Evolutionary conservation across 2,113 vertebrate genomes (phyloP).

Genomic region (Anhinga rufa): DNA sequence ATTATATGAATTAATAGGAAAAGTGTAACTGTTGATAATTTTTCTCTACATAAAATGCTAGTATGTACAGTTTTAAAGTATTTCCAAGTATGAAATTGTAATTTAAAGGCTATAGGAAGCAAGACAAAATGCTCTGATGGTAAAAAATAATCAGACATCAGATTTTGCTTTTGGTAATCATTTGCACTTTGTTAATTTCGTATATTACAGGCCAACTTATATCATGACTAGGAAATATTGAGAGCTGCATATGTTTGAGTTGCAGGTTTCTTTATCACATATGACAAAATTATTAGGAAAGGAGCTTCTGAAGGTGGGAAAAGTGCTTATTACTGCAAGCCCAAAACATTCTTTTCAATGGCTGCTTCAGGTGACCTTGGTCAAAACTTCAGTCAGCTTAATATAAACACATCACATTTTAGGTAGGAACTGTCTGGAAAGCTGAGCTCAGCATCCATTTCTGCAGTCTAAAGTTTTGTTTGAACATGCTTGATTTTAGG

Average conservation of each 20-base stretch:
- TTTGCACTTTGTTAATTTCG: conserved; percentile 37
- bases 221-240: not conserved
- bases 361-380: not conserved
- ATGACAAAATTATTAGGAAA: not conserved
- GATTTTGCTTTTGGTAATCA: conserved; percentile 14
- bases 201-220: not conserved
- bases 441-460: not conserved
- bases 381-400: not conserved
- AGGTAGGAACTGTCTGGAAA: not conserved
- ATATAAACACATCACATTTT: not conserved
- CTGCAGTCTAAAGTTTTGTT: not conserved
- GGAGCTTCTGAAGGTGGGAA: not conserved
- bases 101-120: not conserved
- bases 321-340: not conserved
- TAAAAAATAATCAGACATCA: not conserved
- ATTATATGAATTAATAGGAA: not conserved
- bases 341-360: not conserved
- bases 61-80: not conserved
- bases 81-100: not conserved
- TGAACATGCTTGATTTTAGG: not conserved
- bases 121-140: not conserved
- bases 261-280: not conserved
- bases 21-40: not conserved
- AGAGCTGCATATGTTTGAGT: not conserved
- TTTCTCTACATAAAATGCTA: conserved; percentile 10